Evolutionary conservation across 2,113 vertebrate genomes (phyloP).

Genomic region (Tetrao urogallus): DNA sequence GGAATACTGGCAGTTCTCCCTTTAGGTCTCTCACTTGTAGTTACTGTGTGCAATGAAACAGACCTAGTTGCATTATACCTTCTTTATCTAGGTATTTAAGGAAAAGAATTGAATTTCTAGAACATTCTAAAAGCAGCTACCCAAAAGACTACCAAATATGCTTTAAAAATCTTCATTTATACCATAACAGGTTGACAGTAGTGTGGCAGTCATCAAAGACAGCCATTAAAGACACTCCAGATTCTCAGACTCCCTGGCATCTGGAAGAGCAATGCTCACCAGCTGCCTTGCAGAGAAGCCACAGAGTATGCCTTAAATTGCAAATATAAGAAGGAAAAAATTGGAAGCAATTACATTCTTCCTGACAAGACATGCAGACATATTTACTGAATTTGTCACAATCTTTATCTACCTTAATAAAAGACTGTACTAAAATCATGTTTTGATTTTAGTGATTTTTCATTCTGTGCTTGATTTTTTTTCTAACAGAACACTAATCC

Average conservation of each 20-base stretch:
- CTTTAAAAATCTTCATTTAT: constrained; percentile 13
- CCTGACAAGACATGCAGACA: not conserved
- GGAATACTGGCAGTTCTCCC: not conserved
- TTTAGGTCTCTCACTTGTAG: not conserved
- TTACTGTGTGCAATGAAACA: not conserved
- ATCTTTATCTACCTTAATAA: not conserved
- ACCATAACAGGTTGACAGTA: constrained; percentile 32
- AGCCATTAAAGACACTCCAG: too few relatives aligned
- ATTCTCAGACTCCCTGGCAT: not conserved
- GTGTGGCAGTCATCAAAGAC: not conserved
- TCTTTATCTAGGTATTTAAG: not conserved
- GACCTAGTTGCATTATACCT: not conserved
- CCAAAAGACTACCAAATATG: not conserved
- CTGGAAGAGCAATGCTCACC: not conserved
- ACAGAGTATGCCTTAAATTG: not conserved
- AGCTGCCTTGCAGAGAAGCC: not conserved
- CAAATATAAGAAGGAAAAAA: not conserved
- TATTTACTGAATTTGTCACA: not conserved
- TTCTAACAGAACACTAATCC: not conserved
- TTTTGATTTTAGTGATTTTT: not conserved
- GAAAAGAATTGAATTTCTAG: not conserved
- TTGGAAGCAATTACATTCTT: not conserved
- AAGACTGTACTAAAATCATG: not conserved
- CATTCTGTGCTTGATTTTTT: not conserved
- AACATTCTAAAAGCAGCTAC: not conserved